Evolutionary conservation across 2,113 vertebrate genomes (phyloP).

Genomic region (Prionailurus bengalensis): DNA sequence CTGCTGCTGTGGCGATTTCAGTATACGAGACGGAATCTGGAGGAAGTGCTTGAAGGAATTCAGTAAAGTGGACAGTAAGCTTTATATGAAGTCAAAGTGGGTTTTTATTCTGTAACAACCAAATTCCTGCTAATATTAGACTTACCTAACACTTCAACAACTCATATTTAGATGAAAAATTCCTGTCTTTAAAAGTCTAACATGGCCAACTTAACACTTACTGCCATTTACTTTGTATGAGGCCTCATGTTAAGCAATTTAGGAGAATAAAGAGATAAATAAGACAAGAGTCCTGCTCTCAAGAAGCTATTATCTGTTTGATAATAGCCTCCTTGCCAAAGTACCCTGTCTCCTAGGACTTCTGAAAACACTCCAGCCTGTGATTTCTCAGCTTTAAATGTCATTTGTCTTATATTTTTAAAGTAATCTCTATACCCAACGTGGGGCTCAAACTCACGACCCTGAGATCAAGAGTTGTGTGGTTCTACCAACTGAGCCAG

Average conservation of each 20-base stretch:
- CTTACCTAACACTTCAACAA: neutral
- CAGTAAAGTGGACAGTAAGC: neutral
- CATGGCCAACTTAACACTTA: neutral
- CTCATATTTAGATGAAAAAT: conserved; percentile 24
- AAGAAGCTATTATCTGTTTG: neutral
- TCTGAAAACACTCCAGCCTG: neutral
- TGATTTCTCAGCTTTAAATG: neutral
- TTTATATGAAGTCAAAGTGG: neutral
- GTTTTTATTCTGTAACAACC: conserved; percentile 4
- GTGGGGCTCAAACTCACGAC: neutral
- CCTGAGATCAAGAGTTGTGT: neutral
- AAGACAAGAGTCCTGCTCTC: neutral
- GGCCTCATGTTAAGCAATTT: neutral
- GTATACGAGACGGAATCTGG: neutral
- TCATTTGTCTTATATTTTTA: neutral
- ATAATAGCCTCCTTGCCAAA: neutral
- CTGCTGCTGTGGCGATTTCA: neutral
- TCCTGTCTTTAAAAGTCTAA: conserved; percentile 16
- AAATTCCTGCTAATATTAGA: neutral
- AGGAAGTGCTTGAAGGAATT: neutral
- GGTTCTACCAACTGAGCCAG: neutral
- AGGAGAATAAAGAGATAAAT: conserved; percentile 39
- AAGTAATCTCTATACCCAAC: neutral
- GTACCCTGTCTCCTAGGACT: neutral
- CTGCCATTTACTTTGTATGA: conserved; percentile 18